Evolutionary conservation across 2,113 vertebrate species (phyloP).

Genomic region (Anguilla rostrata): DNA sequence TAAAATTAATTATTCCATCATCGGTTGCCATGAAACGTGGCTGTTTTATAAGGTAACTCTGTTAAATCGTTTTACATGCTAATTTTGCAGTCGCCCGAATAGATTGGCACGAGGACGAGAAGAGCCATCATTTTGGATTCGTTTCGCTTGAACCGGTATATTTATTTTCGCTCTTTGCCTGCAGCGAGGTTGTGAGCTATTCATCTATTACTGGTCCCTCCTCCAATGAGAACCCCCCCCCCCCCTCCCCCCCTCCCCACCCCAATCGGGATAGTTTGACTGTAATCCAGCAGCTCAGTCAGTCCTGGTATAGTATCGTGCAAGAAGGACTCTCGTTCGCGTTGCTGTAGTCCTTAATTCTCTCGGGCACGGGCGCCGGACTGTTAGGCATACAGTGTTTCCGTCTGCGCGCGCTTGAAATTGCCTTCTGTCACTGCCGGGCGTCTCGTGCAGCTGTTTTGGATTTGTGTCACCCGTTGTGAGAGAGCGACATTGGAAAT

Average conservation of each 20-base stretch:
- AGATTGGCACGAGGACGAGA: neutral
- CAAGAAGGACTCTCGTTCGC: neutral
- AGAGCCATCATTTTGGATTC: neutral
- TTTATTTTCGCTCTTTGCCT: neutral
- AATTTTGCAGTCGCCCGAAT: neutral
- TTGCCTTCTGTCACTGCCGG: neutral
- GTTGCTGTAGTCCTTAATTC: neutral
- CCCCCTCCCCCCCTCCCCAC: neutral
- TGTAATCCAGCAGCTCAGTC: slow-evolving; percentile 3
- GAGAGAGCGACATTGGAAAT: neutral
- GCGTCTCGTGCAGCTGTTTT: neutral
- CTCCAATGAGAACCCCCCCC: neutral
- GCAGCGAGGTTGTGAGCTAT: neutral
- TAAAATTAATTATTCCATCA: no score
- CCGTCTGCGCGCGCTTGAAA: neutral
- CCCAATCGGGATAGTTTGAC: neutral
- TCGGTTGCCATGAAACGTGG: no score
- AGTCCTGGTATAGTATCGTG: neutral
- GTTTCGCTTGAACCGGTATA: neutral
- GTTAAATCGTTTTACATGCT: no score
- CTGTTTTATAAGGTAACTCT: no score
- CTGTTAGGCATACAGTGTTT: neutral
- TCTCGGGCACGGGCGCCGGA: neutral
- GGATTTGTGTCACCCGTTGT: neutral
- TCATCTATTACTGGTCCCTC: slow-evolving; percentile 5